phyloP scores from a whole-genome alignment of 2,797 vertebrate species.

The Myoxocephalus aenaeus region DNA sequence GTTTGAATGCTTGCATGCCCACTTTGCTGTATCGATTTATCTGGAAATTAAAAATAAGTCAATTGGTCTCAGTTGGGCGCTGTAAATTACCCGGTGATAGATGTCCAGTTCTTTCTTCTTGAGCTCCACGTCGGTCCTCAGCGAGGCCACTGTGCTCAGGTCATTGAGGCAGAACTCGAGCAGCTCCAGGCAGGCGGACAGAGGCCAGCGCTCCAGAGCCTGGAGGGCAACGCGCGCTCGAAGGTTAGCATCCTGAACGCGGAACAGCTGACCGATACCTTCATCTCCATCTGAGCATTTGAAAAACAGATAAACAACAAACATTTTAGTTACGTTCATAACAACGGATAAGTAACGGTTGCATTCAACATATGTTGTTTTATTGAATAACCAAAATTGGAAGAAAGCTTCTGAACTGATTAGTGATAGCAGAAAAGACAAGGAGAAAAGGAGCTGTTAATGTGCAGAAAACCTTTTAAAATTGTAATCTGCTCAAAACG shows the following conservation, averaged over 20 bases:
- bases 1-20: background rate
- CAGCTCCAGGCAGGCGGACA: constrained; percentile 89
- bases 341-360: background rate
- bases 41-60: background rate
- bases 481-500: too few relatives aligned
- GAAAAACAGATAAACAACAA: constrained; percentile 31
- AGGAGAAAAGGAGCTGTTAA: too few relatives aligned
- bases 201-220: constrained; percentile 91
- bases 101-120: constrained; percentile 89
- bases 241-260: constrained; percentile 86
- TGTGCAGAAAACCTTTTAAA: too few relatives aligned
- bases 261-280: constrained; percentile 88
- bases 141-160: constrained; percentile 65
- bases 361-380: background rate
- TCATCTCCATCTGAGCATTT: constrained; percentile 82
- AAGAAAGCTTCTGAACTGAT: background rate
- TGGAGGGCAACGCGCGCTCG: constrained; percentile 87
- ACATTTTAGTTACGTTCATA: background rate
- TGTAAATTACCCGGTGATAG: constrained; percentile 87
- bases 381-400: background rate
- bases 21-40: background rate
- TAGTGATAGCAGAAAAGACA: background rate
- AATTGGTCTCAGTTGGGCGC: background rate
- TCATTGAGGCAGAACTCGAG: constrained; percentile 92
- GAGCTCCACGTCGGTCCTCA: constrained; percentile 83